A percentile compares a stretch with the other conserved stretches of the same genome.
phyloP scores from a whole-genome alignment of 2,113 vertebrate genomes.

The Tyrannus savana region DNA sequence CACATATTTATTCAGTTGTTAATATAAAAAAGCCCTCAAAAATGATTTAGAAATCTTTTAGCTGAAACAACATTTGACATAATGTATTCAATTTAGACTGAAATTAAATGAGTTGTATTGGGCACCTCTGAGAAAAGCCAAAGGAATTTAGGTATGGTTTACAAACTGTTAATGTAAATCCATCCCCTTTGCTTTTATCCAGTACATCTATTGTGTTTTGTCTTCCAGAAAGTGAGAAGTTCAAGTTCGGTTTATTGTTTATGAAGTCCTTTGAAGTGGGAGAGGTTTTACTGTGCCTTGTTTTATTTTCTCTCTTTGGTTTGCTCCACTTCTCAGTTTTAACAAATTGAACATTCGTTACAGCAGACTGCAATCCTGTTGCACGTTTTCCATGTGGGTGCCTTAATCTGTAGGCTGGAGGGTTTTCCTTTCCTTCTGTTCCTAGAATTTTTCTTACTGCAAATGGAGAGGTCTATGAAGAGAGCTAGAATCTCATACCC shows the following conservation, averaged over 20 bases:
- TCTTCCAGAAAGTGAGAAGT: not conserved
- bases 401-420: not conserved
- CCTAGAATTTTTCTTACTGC: not conserved
- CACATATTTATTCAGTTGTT: not conserved
- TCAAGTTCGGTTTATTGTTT: not conserved
- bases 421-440: not conserved
- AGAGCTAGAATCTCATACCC: not conserved
- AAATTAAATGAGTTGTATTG: not conserved
- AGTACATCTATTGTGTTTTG: not conserved
- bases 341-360: not conserved
- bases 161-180: not conserved
- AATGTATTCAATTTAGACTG: not conserved
- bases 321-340: not conserved
- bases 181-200: not conserved
- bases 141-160: not conserved
- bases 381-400: rapidly evolving
- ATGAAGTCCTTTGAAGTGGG: not conserved
- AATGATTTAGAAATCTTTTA: not conserved
- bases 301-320: not conserved
- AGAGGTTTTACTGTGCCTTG: not conserved
- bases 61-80: not conserved
- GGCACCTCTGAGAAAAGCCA: not conserved
- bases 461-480: not conserved
- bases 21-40: not conserved
- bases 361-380: not conserved